These are phyloP conservation scores for Cephus nigrinus DNA, from an alignment of 2,888 invertebrate species.

Conservation along the genomic window DNA sequence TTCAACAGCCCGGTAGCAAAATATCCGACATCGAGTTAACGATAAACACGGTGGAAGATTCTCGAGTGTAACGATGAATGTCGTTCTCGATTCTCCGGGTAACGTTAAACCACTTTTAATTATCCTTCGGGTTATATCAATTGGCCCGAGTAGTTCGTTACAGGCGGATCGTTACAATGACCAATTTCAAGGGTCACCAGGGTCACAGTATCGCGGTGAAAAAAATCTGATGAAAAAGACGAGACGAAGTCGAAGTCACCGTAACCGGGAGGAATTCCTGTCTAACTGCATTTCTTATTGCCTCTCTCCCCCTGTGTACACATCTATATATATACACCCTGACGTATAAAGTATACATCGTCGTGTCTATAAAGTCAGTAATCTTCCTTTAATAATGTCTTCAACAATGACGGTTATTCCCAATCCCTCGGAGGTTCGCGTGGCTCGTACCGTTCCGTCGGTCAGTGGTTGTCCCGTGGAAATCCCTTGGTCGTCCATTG, in stretches of 20 bases:
- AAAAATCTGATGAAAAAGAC: neutral
- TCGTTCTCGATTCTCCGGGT: neutral
- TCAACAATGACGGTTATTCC: neutral
- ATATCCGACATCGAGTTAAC: neutral
- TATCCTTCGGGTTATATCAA: no score
- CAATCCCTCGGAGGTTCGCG: neutral
- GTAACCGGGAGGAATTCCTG: neutral
- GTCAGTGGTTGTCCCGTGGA: neutral
- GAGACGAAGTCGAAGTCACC: neutral
- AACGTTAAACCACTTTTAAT: no score
- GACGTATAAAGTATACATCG: neutral
- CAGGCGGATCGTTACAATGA: neutral
- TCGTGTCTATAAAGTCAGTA: neutral
- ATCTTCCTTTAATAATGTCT: neutral
- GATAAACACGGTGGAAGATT: neutral
- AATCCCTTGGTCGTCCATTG: neutral
- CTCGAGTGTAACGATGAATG: neutral
- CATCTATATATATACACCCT: no score
- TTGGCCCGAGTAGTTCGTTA: no score
- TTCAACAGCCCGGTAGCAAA: neutral
- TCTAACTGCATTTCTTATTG: neutral
- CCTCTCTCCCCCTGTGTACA: no score
- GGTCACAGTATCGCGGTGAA: neutral
- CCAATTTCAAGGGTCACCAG: neutral
- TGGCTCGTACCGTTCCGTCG: neutral